These are phyloP conservation scores for Chrysomallon squamiferum DNA, from an alignment of 1,140 invertebrate genomes.

Conservation along the genomic window DNA sequence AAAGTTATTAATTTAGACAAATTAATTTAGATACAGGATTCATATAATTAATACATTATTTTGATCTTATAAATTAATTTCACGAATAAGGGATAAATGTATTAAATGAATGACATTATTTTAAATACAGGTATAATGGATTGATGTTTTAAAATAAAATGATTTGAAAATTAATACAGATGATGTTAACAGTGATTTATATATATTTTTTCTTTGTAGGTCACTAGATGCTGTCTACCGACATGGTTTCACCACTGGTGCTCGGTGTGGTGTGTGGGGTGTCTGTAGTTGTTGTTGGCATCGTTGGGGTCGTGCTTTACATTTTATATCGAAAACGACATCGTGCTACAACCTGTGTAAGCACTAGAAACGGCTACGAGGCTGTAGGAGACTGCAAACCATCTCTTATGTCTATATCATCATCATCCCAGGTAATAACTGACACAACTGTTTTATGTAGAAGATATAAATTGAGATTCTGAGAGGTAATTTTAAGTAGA, in stretches of 20 bases:
- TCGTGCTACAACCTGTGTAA: constrained; percentile 16
- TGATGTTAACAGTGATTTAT: no score
- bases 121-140: no score
- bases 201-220: no score
- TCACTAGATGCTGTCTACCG: not conserved
- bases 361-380: constrained; percentile 23
- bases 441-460: not conserved
- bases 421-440: constrained; percentile 33
- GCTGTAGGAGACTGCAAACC: constrained; percentile 44
- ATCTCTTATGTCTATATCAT: constrained; percentile 36
- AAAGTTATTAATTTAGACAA: no score
- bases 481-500: not conserved
- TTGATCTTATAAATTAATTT: no score
- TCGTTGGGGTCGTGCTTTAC: constrained; percentile 25
- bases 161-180: no score
- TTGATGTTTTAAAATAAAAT: no score
- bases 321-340: constrained; percentile 21
- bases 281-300: constrained; percentile 18
- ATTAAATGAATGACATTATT: no score
- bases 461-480: not conserved
- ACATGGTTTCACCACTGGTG: constrained; percentile 27
- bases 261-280: constrained; percentile 27
- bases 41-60: no score
- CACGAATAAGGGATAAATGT: no score
- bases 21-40: no score